Percentiles rank a stretch among this genome's conserved stretches.
phyloP scores from a whole-genome alignment of 2,888 invertebrate species.

The Epistrophella euchroma region DNA sequence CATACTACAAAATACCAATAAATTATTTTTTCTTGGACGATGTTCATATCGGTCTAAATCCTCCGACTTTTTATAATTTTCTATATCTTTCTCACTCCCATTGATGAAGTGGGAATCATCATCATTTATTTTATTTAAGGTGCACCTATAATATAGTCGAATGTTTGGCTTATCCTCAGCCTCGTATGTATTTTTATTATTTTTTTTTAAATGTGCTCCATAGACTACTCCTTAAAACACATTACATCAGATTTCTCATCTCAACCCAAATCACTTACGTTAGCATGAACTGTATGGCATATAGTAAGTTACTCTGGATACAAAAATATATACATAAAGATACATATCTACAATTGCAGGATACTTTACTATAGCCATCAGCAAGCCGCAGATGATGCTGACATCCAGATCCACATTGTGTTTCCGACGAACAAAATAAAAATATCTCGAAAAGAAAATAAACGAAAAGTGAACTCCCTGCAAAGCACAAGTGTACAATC shows the following conservation, averaged over 20 bases:
- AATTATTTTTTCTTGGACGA: too few relatives aligned
- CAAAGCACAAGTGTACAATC: slow-evolving; percentile 59
- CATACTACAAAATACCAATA: too few relatives aligned
- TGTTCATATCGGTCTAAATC: too few relatives aligned
- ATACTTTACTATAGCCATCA: slow-evolving; percentile 76
- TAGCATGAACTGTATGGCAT: slow-evolving; percentile 64
- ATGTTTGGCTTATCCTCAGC: background rate
- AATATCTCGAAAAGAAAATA: slow-evolving; percentile 35
- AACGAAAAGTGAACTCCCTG: slow-evolving; percentile 66
- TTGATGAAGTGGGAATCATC: too few relatives aligned
- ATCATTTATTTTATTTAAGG: too few relatives aligned
- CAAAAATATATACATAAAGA: slow-evolving; percentile 30
- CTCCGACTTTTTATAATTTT: too few relatives aligned
- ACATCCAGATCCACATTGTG: slow-evolving; percentile 76
- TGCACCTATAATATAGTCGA: too few relatives aligned
- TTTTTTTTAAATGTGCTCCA: slow-evolving; percentile 55
- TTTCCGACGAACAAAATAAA: slow-evolving; percentile 71
- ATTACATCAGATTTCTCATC: slow-evolving; percentile 59
- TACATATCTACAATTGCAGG: slow-evolving; percentile 68
- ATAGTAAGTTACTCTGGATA: slow-evolving; percentile 26
- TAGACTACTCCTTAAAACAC: slow-evolving; percentile 10
- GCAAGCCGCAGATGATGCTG: slow-evolving; percentile 78
- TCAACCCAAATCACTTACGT: slow-evolving; percentile 74
- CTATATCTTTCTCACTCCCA: too few relatives aligned
- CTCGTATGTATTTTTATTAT: background rate